Base-by-base conservation (phyloP, 2,797 vertebrate species). In the Epinephelus awoara region DNA sequence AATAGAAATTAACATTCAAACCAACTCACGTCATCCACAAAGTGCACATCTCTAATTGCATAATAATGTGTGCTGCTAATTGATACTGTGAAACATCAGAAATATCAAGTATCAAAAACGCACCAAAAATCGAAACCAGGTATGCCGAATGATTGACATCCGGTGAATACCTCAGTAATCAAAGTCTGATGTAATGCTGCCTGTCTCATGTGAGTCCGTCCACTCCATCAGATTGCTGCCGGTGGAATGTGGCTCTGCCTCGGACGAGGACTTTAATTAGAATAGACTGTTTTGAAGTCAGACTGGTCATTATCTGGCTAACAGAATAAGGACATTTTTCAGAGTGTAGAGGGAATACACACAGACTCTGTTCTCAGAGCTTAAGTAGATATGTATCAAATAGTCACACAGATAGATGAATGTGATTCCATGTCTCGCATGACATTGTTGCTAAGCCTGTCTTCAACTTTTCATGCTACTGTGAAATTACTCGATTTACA, bases 191-290 rank as follows among this genome's bases (percentile, higher is more conserved):
- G 77, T 75, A 83, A 84, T 69, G 64, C 77, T 67, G 68, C 80
- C 38, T 73, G 79, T 77, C 88, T 87, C 73, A 83, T 86, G 88
- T 92, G 88, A 88, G 81, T 88, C 69, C 75, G 40, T 89, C 56
- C 74, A 19, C 79, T 85, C 76, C 85, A 92, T 92, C 91, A 93
- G 91, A 92, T 91, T 91, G 84, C 86, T 55, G 84, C 70, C 47
- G 14, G 67, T 89, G 92, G 92, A 92, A 95, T 92, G 91, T 72
- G 75, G 85, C 63, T 87, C 82, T 67, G 63, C 87, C 76, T 76
- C 44, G 65, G 87, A 92, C 83, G 81, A 65, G 67, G 80, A 91
- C 79, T 93, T 92, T 90, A 93, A 93, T 94, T 93, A 93, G 87
- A 90, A 86, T 72, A 12, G 85, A 85, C 71, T 69, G 87, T 89